Base-by-base conservation (phyloP, 2,113 vertebrate species). In the Oncorhynchus keta region DNA sequence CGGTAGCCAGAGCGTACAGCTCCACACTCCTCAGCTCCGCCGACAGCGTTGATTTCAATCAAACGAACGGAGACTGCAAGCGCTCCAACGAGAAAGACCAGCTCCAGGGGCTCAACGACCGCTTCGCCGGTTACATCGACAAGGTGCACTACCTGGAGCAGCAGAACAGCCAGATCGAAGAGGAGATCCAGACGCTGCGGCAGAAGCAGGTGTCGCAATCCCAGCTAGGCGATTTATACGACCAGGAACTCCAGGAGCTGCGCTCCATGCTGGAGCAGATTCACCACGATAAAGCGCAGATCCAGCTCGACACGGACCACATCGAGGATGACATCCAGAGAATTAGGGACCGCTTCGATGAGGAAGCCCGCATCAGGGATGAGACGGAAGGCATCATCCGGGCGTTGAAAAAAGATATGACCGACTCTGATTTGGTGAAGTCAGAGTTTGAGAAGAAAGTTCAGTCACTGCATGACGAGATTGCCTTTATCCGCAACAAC, bases 91-190 rank as follows among this genome's bases (percentile, higher is more conserved):
- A 99, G 92, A 99, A 99, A 83, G 97, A 99, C 90, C 96, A 99
- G 88, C 94, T 99, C 18, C 98, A 99, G 80, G 98, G 97, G 67
- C 95, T 99, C 74, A 99, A 99, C 84, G 98, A 99, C 90, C 97
- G 98, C 71, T 99, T 99, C 85, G 97, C 94, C 57, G 96, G 95
- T 72, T 99, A 98, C 95, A 99, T 99, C 73, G 98, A 99, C 91
- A 99, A 98, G 81, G 98, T 99, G 86, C 98, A 98, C 74, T 97
- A 93, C 90, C 90, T 99, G 92, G 98, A 99, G 93, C 96, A 97
- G 92, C 97, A 99, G 94, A 99, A 99, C 94, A 93, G 94, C 94
- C 96, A 96, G 92, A 94, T 98, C 75, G 97, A 99, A 88, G 91
- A 87, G 3, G 98, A 99, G 94, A 96, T 99, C 93, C 95, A 95